These are phyloP conservation scores for Nephrotoma flavescens DNA, from an alignment of 2,888 invertebrate species.

Conservation along the genomic window DNA sequence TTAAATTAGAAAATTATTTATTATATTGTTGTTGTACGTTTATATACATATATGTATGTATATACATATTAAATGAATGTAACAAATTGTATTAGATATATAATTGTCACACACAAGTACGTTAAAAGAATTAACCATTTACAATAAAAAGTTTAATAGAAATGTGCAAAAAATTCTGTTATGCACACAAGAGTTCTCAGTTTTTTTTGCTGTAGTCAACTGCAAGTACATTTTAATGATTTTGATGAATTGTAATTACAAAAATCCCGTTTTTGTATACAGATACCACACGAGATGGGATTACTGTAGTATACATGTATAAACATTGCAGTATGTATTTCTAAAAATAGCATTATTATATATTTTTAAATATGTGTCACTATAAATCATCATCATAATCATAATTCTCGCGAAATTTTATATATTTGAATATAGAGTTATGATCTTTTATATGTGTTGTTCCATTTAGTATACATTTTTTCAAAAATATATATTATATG, in stretches of 20 bases:
- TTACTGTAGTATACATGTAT: background rate
- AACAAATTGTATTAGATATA: background rate
- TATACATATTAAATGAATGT: background rate
- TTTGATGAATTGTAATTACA: background rate
- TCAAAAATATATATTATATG: background rate
- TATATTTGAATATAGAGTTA: background rate
- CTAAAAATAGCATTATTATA: background rate
- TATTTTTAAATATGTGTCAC: background rate
- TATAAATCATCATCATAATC: conserved; percentile 6
- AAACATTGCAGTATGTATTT: background rate
- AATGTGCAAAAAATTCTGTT: background rate
- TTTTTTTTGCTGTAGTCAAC: background rate
- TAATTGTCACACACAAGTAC: background rate
- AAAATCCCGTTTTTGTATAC: background rate
- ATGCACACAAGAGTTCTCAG: background rate
- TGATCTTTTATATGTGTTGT: background rate
- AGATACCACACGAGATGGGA: background rate
- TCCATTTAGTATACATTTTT: background rate
- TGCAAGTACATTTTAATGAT: background rate
- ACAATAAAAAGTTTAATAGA: background rate
- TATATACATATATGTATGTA: background rate
- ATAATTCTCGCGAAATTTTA: conserved; percentile 1
- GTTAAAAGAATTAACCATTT: background rate
- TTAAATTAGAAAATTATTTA: background rate
- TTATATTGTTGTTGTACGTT: background rate